Conservation (phyloP, 2,797 vertebrate genomes). For the Sphenopsis melanotis region DNA sequence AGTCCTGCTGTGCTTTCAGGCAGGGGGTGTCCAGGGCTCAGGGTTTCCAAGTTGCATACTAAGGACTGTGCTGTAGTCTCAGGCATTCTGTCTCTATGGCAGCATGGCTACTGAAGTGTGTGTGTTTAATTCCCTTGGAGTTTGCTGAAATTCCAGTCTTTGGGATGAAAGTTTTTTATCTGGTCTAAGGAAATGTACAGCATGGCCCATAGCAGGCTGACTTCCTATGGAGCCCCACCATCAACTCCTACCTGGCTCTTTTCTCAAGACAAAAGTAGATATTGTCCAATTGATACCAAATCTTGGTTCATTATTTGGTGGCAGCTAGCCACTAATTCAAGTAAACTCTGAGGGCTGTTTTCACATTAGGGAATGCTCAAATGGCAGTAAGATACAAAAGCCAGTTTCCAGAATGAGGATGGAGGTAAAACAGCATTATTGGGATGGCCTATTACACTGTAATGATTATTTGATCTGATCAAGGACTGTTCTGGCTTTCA, state of each 20-base stretch:
- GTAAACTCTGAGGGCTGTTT: background rate
- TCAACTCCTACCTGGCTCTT: background rate
- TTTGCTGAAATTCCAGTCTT: background rate
- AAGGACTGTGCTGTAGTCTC: background rate
- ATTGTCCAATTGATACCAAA: background rate
- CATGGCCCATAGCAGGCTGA: background rate
- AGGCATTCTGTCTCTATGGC: background rate
- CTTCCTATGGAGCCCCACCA: background rate
- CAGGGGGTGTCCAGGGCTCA: background rate
- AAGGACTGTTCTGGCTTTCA: background rate
- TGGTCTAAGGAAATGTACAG: background rate
- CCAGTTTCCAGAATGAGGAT: background rate
- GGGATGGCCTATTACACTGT: background rate
- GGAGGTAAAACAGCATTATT: background rate
- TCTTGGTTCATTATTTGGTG: background rate
- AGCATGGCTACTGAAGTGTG: background rate
- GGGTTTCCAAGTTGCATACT: background rate
- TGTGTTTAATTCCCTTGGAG: background rate
- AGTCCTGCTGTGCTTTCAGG: background rate
- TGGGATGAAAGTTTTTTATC: background rate
- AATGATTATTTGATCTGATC: background rate
- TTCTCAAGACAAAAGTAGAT: background rate
- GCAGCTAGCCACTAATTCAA: constrained; percentile 3
- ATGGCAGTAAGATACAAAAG: background rate
- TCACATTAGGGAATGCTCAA: background rate